Base-by-base conservation (phyloP, 2,888 invertebrate genomes). In the Drosophila melanosoma region DNA sequence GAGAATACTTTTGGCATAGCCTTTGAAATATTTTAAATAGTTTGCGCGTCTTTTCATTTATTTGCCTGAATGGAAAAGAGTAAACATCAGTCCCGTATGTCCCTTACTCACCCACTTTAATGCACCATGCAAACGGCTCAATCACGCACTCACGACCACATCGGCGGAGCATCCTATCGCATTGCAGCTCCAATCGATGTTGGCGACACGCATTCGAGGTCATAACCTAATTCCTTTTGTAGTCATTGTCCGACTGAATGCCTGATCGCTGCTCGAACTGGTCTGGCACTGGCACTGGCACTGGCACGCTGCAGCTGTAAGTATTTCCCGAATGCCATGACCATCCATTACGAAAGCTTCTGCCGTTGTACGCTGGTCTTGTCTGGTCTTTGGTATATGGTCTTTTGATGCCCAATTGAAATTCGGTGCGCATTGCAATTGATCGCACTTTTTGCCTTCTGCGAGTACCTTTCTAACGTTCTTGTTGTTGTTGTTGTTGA, bases 151-250 rank as follows among this genome's bases (percentile, higher is more conserved):
- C 45, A 64, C 32, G 68, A 45, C 38, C 49, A 20, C 67, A 40
- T 40, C 17, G 56, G 23, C 36, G 40, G 60, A 61, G 56, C 53
- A 64, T 53, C 42, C 53, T 62, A 57, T 33, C 29, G 56, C 17
- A 54, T 38, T 38, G 38, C 38, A 26, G 38, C 32, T 29, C 51
- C 57, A 35, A 54, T 56, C 67, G 59, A 48, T 56, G 67, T 45
- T 82, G 79, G 83, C 81, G 82, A 82, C 88, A 90, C 91, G 91
- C 90, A 89, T 91, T 90, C 76, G 91, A 90, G 91, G 90, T 91
- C 90, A 83, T 90, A 91, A 91, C 90, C 90, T 89, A 91, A 83
- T 91, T 91, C 87, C 90, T 87, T 84, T 38, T 68, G 61, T 63
- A 62, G 74, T 40, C 68, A 68, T 64, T 68, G 62, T 58, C 59